Evolutionary conservation across 1,140 invertebrate species (phyloP), one percentile per base, ranked within the genome.

Genomic region (Dendroctonus valens): DNA sequence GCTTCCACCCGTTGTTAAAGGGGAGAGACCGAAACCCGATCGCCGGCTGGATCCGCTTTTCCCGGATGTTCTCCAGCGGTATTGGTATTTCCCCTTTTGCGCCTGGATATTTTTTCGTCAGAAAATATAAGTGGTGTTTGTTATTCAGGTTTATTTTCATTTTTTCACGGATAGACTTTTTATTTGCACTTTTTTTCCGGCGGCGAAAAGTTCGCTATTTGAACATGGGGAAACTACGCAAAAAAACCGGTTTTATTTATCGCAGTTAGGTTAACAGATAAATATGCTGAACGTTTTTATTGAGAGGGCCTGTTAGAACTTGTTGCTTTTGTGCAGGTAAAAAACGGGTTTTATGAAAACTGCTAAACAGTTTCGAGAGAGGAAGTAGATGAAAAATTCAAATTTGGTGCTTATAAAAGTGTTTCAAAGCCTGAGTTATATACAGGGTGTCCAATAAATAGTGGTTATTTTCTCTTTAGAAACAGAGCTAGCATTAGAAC

Each of bases 81-180:
- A 46, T 61, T 67, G 12, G 65, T 42, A 41, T 52, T 53, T 59
- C 55, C 65, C 59, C 65, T 42, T 67, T 67, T 60, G 40, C 40
- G 40, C 26, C 41, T 54, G 57, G 54, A 66, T 66, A 66, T 66
- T 66, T 66, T 66, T 59, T 65, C 64, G 64, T 59, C 59, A 65
- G 65, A 61, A 60, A 50, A 67, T 67, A 67, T 67, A 67, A 67
- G 65, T 67, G 65, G 65, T 67, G 65, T 67, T 67, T 60, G 65
- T 67, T 67, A 60, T 65, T 65, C 65, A 53, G 65, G 65, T 67
- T 67, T 67, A 67, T 67, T 67, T 67, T 67, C 58, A 67, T 60
- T 67, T 67, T 67, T 67, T 67, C 49, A 57, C 64, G 26, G 55
- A 65, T 59, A 59, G 57, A 65, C 55, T 65, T 65, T 65, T 65